These are phyloP conservation scores for Shinisaurus crocodilurus DNA, from an alignment of 2,113 vertebrate genomes.

Conservation along the genomic window DNA sequence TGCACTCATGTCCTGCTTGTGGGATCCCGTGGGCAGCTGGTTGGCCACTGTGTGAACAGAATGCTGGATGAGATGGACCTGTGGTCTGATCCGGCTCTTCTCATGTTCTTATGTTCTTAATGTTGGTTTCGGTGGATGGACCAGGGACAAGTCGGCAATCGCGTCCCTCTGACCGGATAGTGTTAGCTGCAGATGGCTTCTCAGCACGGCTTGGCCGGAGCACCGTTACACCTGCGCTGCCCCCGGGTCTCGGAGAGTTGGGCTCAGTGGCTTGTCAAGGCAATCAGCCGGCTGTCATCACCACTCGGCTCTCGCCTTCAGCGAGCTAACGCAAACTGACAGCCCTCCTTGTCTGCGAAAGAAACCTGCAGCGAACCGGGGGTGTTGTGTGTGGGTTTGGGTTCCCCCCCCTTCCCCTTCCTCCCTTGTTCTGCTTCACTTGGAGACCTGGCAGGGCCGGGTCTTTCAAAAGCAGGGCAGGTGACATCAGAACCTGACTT, in stretches of 20 bases:
- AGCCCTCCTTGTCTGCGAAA: background rate
- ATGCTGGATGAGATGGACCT: too few relatives aligned
- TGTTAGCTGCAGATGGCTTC: background rate
- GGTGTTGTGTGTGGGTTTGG: background rate
- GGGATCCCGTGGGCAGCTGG: too few relatives aligned
- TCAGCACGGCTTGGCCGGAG: background rate
- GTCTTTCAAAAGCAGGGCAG: background rate
- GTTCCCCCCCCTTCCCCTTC: background rate
- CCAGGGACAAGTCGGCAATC: too few relatives aligned
- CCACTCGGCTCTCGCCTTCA: background rate
- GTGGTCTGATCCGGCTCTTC: too few relatives aligned
- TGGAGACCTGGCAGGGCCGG: background rate
- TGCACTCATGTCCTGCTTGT: too few relatives aligned
- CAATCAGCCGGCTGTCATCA: background rate
- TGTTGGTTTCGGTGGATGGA: background rate
- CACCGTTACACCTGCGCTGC: background rate
- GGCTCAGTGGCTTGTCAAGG: background rate
- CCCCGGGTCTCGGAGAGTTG: background rate
- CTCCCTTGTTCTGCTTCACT: background rate
- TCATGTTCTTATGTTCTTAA: too few relatives aligned
- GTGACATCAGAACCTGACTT: background rate
- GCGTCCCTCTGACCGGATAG: background rate
- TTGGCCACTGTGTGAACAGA: too few relatives aligned
- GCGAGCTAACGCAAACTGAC: background rate
- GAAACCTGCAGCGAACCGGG: background rate